These are phyloP conservation scores for Homarus gammarus DNA, from an alignment of 2,888 invertebrate species.

Conservation along the genomic window DNA sequence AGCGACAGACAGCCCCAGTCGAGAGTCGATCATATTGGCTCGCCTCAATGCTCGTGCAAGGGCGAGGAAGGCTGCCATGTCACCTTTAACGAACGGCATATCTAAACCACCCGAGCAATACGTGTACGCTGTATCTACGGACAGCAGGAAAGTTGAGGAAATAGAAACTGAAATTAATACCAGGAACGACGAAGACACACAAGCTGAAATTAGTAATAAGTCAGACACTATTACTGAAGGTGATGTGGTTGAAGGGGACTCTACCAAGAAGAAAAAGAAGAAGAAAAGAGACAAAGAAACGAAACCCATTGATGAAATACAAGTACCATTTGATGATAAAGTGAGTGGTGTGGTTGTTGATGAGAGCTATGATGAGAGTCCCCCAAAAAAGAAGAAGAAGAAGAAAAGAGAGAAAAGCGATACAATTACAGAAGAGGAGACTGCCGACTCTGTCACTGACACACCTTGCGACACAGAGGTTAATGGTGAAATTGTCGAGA, in stretches of 20 bases:
- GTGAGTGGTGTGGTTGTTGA: not conserved
- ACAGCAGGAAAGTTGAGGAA: not conserved
- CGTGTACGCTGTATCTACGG: not conserved
- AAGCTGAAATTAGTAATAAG: not conserved
- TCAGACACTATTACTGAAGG: not conserved
- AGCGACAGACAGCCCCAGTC: not conserved
- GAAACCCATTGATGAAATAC: not conserved
- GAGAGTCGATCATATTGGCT: conserved; percentile 27
- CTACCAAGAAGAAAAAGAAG: not conserved
- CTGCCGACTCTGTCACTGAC: no score
- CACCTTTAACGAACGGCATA: not conserved
- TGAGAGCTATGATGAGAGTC: not conserved
- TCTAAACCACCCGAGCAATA: no score
- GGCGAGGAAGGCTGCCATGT: conserved; percentile 27
- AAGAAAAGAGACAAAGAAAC: conserved; percentile 5
- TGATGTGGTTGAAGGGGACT: not conserved
- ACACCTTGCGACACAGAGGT: not conserved
- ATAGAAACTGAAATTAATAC: no score
- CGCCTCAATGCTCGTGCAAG: conserved; percentile 53
- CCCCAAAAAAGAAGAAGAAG: no score
- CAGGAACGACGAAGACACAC: no score
- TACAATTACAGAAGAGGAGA: no score
- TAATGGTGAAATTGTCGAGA: not conserved
- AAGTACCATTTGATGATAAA: not conserved
- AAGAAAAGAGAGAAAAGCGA: no score